A percentile compares a stretch with the other conserved stretches of the same genome.
These are phyloP conservation scores for Drosophila neotestacea DNA, from an alignment of 2,888 invertebrate genomes.

Conservation along the genomic window DNA sequence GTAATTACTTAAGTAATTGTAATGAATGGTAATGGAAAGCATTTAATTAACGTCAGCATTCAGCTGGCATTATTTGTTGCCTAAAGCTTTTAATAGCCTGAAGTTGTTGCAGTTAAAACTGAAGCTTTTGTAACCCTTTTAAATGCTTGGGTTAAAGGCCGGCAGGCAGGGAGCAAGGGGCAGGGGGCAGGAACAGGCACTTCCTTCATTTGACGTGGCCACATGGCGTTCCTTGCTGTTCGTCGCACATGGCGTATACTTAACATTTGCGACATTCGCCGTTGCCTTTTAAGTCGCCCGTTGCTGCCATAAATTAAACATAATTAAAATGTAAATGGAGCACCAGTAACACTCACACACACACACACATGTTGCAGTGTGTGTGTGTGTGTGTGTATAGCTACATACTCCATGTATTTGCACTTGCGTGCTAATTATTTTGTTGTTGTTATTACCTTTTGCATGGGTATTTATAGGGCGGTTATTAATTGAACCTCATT, in stretches of 20 bases:
- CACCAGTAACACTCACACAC: constrained; percentile 31
- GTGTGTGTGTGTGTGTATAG: constrained; percentile 12
- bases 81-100: constrained; percentile 12
- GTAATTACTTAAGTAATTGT: constrained; percentile 28
- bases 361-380: neutral
- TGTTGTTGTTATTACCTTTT: constrained; percentile 25
- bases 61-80: neutral
- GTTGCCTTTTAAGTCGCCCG: constrained; percentile 46
- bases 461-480: constrained; percentile 4
- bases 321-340: constrained; percentile 71
- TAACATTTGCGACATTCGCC: constrained; percentile 44
- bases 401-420: constrained; percentile 1
- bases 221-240: constrained; percentile 17
- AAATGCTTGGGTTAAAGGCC: constrained; percentile 1
- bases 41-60: constrained; percentile 37
- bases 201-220: constrained; percentile 26
- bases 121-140: constrained; percentile 30
- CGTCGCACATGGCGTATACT: constrained; percentile 47
- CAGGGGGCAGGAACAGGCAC: neutral
- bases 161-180: no score
- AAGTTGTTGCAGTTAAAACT: constrained; percentile 37
- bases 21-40: constrained; percentile 31
- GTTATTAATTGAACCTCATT: constrained; percentile 37
- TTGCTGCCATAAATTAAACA: constrained; percentile 65
- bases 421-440: constrained; percentile 31